Conservation (phyloP, 2,888 invertebrate genomes). For the Drosophila barbarae region DNA sequence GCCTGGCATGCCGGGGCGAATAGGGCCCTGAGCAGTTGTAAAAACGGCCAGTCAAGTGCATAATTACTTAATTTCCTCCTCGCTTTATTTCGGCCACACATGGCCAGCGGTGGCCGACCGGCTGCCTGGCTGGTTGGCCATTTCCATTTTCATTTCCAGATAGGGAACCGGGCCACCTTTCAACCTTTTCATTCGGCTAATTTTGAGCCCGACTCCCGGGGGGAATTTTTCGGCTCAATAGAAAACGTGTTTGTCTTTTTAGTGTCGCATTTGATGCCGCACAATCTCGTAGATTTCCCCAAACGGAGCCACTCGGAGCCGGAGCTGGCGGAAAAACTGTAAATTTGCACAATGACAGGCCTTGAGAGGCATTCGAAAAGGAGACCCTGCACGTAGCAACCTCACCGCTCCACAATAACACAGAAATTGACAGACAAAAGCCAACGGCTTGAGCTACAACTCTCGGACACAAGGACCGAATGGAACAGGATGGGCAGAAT, state of each 20-base stretch:
- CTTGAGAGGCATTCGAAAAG: conserved; percentile 41
- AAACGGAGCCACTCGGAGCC: conserved; percentile 45
- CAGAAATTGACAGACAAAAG: conserved; percentile 59
- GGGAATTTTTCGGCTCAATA: conserved; percentile 48
- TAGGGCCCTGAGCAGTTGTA: conserved; percentile 40
- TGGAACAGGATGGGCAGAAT: conserved; percentile 10
- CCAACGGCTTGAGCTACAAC: conserved; percentile 57
- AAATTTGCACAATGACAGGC: conserved; percentile 66
- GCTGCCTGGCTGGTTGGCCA: conserved; percentile 3
- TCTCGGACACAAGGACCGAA: conserved; percentile 28
- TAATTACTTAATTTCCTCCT: conserved; percentile 69
- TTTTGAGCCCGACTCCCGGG: conserved; percentile 30
- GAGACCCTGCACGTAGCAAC: conserved; percentile 58
- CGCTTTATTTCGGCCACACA: conserved; percentile 32
- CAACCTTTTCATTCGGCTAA: conserved; percentile 49
- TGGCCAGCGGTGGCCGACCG: conserved; percentile 13
- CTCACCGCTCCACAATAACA: conserved; percentile 52
- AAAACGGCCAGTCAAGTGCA: conserved; percentile 69
- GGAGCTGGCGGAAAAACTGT: conserved; percentile 51
- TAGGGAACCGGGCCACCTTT: conserved; percentile 19
- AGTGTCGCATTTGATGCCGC: conserved; percentile 62
- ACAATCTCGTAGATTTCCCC: conserved; percentile 70
- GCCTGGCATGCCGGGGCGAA: conserved; percentile 34
- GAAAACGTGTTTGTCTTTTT: conserved; percentile 62
- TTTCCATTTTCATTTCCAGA: conserved; percentile 20